Evolutionary conservation across 2,888 invertebrate species (phyloP), one percentile per base, ranked within the genome.

Genomic region (Sesia bembeciformis): DNA sequence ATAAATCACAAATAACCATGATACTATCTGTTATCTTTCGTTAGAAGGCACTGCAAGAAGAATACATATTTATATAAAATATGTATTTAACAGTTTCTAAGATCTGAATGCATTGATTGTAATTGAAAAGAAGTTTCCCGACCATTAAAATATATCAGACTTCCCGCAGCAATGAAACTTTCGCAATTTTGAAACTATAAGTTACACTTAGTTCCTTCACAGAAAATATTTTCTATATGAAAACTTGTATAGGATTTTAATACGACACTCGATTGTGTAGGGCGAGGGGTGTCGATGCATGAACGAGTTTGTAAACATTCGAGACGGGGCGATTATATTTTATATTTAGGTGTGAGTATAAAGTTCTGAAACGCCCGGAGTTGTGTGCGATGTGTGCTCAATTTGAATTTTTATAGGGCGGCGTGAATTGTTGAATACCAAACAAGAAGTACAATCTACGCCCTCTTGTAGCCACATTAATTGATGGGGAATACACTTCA

Each of bases 251-350:
- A 59, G 58, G 57, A 68, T 68, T 69, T 70, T 68, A 61, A 65
- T 61, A 61, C 61, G 61, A 61, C 59, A 58, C 64, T 66, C 62
- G 62, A 58, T 68, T 65, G 63, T 67, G 65, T 56, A 64, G 61
- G 57, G 53, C 61, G 59, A 62, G 61, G 65, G 67, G 62, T 61
- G 58, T 56, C 68, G 67, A 66, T 67, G 67, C 71, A 64, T 70
- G 67, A 65, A 76, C 67, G 68, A 78, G 72, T 77, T 74, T 65
- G 81, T 77, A 84, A 84, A 84, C 79, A 84, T 79, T 76, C 71
- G 72, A 76, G 74, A 68, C 73, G 74, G 66, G 66, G 60, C 61
- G 61, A 62, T 62, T 65, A 61, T 66, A 61, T 50, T 50, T 50
- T 50, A 50, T 39, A 39, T 56, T 57, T 58, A 50, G 50, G 54